phyloP scores from a whole-genome alignment of 2,888 invertebrate genomes.

The Drosophila meridiana region DNA sequence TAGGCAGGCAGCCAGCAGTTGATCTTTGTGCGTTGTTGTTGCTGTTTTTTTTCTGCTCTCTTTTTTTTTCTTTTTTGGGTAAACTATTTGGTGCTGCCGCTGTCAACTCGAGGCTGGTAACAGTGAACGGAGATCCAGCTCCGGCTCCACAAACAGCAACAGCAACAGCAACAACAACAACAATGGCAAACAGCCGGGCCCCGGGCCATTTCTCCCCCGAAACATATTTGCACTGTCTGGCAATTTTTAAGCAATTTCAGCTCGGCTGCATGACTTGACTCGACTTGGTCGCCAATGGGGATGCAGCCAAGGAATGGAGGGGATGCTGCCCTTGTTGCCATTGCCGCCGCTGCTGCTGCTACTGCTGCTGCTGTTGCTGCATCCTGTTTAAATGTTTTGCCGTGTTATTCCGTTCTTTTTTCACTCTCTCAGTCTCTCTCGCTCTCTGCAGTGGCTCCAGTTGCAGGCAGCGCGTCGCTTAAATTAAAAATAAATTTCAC shows the following conservation, averaged over 20 bases:
- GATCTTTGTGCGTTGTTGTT: conserved; percentile 54
- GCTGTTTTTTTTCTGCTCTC: neutral
- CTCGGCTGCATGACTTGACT: conserved; percentile 64
- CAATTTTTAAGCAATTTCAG: conserved; percentile 81
- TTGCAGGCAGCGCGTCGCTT: conserved; percentile 63
- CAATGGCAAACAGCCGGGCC: conserved; percentile 33
- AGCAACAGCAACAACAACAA: conserved; percentile 6
- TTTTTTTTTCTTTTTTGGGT: conserved; percentile 23
- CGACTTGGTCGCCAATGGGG: conserved; percentile 56
- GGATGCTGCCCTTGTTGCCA: conserved; percentile 21
- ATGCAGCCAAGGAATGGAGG: conserved; percentile 22
- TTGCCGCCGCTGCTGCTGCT: neutral
- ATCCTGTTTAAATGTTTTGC: conserved; percentile 76
- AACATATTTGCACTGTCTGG: conserved; percentile 80
- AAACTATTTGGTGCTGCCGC: conserved; percentile 78
- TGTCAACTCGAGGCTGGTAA: conserved; percentile 64
- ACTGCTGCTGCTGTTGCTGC: conserved; percentile 62
- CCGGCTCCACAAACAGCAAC: neutral
- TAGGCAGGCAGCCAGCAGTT: conserved; percentile 46
- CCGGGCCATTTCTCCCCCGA: conserved; percentile 53
- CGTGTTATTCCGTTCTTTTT: conserved; percentile 8
- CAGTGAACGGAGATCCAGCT: conserved; percentile 17
- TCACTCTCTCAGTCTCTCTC: conserved; percentile 16
- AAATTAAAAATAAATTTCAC: conserved; percentile 81
- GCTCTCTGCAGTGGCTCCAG: conserved; percentile 38